phyloP scores from a whole-genome alignment of 2,888 invertebrate genomes.

The Callinectes sapidus region DNA sequence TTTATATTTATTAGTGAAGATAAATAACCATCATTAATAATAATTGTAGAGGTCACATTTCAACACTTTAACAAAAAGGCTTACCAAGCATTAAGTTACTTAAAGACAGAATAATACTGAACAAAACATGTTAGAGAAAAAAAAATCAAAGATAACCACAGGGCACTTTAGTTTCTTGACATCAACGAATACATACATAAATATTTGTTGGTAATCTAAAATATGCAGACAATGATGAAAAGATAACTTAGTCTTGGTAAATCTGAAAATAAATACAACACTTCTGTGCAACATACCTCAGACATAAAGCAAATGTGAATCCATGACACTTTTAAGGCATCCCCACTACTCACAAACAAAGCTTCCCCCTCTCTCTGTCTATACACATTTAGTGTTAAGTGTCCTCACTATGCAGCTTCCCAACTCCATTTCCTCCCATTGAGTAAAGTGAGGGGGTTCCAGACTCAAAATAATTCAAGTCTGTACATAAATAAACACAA shows the following conservation, averaged over 20 bases:
- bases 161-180: neutral
- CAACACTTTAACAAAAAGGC: constrained; percentile 34
- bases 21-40: constrained; percentile 31
- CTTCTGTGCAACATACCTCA: neutral
- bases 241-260: neutral
- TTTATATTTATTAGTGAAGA: constrained; percentile 37
- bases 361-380: neutral
- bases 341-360: neutral
- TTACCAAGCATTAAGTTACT: constrained; percentile 9
- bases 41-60: constrained; percentile 30
- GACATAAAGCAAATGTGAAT: neutral
- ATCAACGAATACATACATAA: neutral
- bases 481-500: neutral
- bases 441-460: neutral
- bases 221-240: neutral
- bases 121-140: neutral
- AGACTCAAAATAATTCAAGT: neutral
- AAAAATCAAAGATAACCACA: neutral
- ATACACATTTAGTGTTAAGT: neutral
- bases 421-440: neutral
- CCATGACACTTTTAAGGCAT: neutral
- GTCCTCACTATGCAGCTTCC: neutral
- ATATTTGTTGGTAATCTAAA: neutral
- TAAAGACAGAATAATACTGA: constrained; percentile 33
- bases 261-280: neutral